Evolutionary conservation across 92 coral and sea anemone genomes (phyloP).

Genomic region (Meandrina meandrites): DNA sequence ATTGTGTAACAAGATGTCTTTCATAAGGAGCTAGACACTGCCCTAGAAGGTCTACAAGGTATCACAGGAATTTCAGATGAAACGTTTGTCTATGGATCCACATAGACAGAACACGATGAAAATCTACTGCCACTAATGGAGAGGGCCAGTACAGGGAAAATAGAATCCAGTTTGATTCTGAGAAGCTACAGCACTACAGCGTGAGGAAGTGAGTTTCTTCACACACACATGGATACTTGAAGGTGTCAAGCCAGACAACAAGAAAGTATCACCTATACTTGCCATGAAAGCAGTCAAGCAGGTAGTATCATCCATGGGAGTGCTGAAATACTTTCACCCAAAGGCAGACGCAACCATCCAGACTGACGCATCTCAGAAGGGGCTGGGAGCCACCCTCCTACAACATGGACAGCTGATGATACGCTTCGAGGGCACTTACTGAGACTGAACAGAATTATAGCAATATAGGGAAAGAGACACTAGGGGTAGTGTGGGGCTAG

Average conservation of each 20-base stretch:
- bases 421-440: slow-evolving; percentile 33
- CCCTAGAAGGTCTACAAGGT: slow-evolving; percentile 49
- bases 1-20: slow-evolving; percentile 46
- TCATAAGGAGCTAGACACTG: slow-evolving; percentile 56
- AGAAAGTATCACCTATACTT: slow-evolving; percentile 36
- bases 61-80: slow-evolving; percentile 61
- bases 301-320: slow-evolving; percentile 37
- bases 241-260: slow-evolving; percentile 32
- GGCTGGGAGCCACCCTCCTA: not conserved
- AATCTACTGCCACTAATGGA: slow-evolving; percentile 42
- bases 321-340: slow-evolving; percentile 4
- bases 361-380: not conserved
- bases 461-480: slow-evolving; percentile 29
- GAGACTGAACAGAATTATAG: slow-evolving; percentile 41
- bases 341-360: not conserved
- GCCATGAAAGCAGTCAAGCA: slow-evolving; percentile 42
- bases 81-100: slow-evolving; percentile 44
- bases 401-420: slow-evolving; percentile 42
- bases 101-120: slow-evolving; percentile 55
- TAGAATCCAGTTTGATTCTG: slow-evolving; percentile 34
- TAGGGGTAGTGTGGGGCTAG: slow-evolving; percentile 37
- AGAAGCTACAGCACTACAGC: slow-evolving; percentile 10
- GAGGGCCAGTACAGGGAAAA: slow-evolving; percentile 52
- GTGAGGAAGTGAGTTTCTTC: slow-evolving; percentile 17
- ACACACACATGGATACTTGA: slow-evolving; percentile 29